A percentile compares a stretch with the other conserved stretches of the same genome.
Conservation (phyloP, 2,888 invertebrate species). For the Xanthia togata region DNA sequence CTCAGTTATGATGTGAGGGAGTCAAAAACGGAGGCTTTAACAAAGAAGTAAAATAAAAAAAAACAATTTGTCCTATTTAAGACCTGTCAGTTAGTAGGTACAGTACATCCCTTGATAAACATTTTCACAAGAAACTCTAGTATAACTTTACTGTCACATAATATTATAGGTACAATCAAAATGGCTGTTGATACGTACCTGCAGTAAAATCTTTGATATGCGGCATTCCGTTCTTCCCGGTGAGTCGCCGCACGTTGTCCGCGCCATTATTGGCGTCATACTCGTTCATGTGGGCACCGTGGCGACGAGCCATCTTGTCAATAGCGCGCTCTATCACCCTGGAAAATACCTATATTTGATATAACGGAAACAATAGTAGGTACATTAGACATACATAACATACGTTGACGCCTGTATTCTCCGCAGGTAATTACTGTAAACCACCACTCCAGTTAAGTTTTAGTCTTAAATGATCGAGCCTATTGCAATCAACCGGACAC, state of each 20-base stretch:
- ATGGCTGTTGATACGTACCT: constrained; percentile 69
- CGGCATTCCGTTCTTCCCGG: constrained; percentile 97
- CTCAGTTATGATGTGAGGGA: too few species aligned
- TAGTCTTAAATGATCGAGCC: not conserved
- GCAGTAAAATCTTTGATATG: constrained; percentile 98
- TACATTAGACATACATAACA: too few species aligned
- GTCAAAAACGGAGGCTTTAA: too few species aligned
- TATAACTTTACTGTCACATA: too few species aligned
- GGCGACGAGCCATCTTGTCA: constrained; percentile 96
- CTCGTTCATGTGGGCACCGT: constrained; percentile 97
- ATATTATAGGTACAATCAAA: too few species aligned
- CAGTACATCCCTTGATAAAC: too few species aligned
- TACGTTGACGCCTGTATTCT: not conserved
- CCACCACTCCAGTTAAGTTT: not conserved
- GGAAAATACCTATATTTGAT: constrained; percentile 48
- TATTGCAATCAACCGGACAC: not conserved
- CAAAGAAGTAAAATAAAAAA: too few species aligned
- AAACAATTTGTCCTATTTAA: too few species aligned
- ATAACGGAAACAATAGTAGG: not conserved
- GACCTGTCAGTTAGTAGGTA: too few species aligned
- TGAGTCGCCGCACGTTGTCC: constrained; percentile 98
- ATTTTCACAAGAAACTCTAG: too few species aligned
- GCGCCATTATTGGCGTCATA: constrained; percentile 98
- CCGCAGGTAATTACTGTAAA: not conserved
- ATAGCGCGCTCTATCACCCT: constrained; percentile 98